Evolutionary conservation across 2,113 vertebrate genomes (phyloP).

Genomic region (Chrysemys picta): DNA sequence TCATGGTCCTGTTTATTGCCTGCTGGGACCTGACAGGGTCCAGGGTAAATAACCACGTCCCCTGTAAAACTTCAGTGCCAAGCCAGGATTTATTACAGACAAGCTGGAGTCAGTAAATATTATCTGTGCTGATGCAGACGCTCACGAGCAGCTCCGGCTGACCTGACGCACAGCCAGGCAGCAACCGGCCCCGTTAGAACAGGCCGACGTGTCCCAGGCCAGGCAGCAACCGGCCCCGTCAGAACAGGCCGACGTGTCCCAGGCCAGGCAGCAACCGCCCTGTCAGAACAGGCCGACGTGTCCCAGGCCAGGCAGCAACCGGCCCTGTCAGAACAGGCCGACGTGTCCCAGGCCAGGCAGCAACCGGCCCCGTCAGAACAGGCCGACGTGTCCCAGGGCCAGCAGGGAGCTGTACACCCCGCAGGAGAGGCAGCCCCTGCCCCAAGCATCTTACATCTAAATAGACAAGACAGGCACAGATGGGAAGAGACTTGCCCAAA

Average conservation of each 20-base stretch:
- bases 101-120: neutral
- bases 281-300: too few species aligned
- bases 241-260: neutral
- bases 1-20: neutral
- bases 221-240: neutral
- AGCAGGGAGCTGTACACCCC: too few species aligned
- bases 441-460: neutral
- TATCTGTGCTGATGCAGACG: accelerated
- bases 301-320: too few species aligned
- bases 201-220: neutral
- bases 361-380: too few species aligned
- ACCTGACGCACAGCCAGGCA: neutral
- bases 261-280: too few species aligned
- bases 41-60: neutral
- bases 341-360: too few species aligned
- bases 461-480: neutral
- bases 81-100: neutral
- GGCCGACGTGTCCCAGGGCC: too few species aligned
- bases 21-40: neutral
- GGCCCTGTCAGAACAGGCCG: too few species aligned
- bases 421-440: neutral
- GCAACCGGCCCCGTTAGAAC: neutral
- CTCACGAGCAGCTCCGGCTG: accelerated
- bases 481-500: neutral
- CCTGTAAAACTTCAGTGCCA: neutral